These are phyloP conservation scores for Falcaria lacertinaria DNA, from an alignment of 2,888 invertebrate species.

Conservation along the genomic window DNA sequence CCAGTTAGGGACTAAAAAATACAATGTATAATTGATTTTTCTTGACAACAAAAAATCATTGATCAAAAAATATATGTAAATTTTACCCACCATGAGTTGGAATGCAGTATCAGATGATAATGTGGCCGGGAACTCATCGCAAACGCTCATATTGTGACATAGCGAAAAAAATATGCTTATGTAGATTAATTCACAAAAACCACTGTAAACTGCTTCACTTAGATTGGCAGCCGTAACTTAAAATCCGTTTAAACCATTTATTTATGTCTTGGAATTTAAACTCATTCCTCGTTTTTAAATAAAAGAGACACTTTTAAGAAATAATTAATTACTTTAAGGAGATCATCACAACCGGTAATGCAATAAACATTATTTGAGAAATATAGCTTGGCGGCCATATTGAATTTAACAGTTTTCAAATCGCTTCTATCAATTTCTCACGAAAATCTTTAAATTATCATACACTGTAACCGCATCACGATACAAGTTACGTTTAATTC, in stretches of 20 bases:
- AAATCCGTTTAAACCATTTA: too few species aligned
- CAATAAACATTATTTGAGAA: constrained; percentile 40
- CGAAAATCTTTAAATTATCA: constrained; percentile 17
- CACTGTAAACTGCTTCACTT: not conserved
- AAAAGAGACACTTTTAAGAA: not conserved
- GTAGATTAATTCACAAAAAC: constrained; percentile 23
- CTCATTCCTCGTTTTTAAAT: too few species aligned
- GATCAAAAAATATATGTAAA: too few species aligned
- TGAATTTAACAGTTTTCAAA: constrained; percentile 29
- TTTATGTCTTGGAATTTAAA: too few species aligned
- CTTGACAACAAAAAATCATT: too few species aligned
- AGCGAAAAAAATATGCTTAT: constrained; percentile 35
- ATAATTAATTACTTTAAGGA: too few species aligned
- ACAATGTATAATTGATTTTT: too few species aligned
- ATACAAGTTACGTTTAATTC: not conserved
- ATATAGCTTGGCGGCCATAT: constrained; percentile 51
- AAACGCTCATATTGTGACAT: constrained; percentile 68
- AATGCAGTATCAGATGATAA: constrained; percentile 48
- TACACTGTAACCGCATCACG: constrained; percentile 13
- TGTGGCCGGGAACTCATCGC: constrained; percentile 58
- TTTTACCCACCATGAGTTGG: constrained; percentile 70
- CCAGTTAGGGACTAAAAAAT: too few species aligned
- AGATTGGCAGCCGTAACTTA: not conserved
- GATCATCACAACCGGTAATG: constrained; percentile 17
- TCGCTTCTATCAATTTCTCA: constrained; percentile 18